A percentile compares a stretch with the other conserved stretches of the same genome.
These are phyloP conservation scores for Platyrinchus mystaceus DNA, from an alignment of 2,797 vertebrate species.

Conservation along the genomic window DNA sequence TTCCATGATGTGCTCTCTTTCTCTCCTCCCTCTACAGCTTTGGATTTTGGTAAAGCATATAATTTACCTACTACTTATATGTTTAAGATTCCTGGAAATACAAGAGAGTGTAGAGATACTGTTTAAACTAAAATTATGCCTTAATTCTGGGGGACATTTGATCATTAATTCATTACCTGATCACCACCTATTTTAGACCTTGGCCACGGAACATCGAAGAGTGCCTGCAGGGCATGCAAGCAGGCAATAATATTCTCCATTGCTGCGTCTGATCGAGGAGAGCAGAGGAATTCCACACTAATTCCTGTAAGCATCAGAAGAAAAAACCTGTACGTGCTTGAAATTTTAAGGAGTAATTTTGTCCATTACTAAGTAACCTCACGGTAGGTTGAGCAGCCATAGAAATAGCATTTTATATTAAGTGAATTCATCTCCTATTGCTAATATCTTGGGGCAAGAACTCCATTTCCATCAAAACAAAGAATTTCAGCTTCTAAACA, in stretches of 20 bases:
- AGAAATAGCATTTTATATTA: neutral
- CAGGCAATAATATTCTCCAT: conserved; percentile 91
- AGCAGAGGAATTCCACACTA: conserved; percentile 92
- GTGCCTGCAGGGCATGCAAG: conserved; percentile 82
- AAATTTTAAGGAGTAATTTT: neutral
- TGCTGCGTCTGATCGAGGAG: conserved; percentile 84
- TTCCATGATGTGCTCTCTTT: neutral
- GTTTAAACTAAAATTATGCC: neutral
- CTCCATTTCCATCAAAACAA: neutral
- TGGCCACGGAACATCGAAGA: conserved; percentile 87
- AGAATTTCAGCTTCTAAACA: neutral
- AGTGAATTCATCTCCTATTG: neutral
- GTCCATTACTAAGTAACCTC: neutral
- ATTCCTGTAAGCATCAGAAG: conserved; percentile 77
- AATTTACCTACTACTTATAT: neutral
- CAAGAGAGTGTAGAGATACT: neutral
- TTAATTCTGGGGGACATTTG: neutral
- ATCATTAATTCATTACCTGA: conserved; percentile 78
- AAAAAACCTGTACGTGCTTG: neutral
- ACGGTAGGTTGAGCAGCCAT: neutral
- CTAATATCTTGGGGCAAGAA: neutral
- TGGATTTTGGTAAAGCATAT: neutral
- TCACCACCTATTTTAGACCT: conserved; percentile 89
- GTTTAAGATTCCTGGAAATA: neutral
- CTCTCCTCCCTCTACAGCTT: neutral